Conservation (phyloP, 2,888 invertebrate species). For the Apotomis capreana region DNA sequence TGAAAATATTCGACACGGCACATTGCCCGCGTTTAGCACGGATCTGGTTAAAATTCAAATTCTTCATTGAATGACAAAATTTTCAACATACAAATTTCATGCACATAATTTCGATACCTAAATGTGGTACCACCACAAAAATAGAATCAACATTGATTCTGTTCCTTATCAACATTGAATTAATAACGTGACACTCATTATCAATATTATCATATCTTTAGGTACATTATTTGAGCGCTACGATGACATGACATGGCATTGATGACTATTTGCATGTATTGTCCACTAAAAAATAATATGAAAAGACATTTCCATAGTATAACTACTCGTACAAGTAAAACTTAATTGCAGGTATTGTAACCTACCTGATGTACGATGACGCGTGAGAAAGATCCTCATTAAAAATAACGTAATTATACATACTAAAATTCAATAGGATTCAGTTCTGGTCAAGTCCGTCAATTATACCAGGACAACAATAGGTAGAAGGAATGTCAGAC, state of each 20-base stretch:
- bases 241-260: too few species aligned
- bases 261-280: too few species aligned
- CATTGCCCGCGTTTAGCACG: constrained; percentile 16
- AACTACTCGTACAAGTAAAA: too few species aligned
- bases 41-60: constrained; percentile 5
- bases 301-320: too few species aligned
- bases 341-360: neutral
- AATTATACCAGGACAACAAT: neutral
- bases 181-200: too few species aligned
- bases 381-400: constrained; percentile 2
- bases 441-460: neutral
- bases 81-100: constrained; percentile 13
- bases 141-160: too few species aligned
- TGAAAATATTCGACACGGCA: constrained; percentile 23
- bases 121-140: too few species aligned
- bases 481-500: constrained; percentile 11
- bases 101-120: neutral
- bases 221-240: too few species aligned
- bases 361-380: neutral
- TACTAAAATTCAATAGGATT: constrained; percentile 3
- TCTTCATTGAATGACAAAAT: constrained; percentile 17
- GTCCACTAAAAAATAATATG: too few species aligned
- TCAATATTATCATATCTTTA: too few species aligned
- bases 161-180: too few species aligned
- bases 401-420: constrained; percentile 2